A percentile compares a stretch with the other conserved stretches of the same genome.
These are phyloP conservation scores for Cotesia typhae DNA, from an alignment of 1,140 invertebrate species.

Conservation along the genomic window DNA sequence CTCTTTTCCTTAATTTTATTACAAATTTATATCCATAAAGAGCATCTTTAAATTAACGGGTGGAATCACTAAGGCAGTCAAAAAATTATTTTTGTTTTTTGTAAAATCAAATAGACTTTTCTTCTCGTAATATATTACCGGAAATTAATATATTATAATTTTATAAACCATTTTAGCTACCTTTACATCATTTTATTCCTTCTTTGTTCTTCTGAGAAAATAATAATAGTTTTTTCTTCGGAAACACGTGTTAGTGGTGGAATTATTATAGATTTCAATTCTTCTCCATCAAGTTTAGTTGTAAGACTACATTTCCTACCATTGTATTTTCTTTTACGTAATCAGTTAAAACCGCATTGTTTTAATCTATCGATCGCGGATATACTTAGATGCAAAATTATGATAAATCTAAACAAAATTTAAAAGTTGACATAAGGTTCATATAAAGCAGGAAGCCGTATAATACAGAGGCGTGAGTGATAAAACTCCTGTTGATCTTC, in stretches of 20 bases:
- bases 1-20: conserved; percentile 34
- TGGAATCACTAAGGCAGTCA: conserved; percentile 23
- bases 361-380: too few species aligned
- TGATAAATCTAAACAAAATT: background rate
- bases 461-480: too few species aligned
- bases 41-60: conserved; percentile 34
- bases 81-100: conserved; percentile 23
- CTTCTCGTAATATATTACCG: background rate
- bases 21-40: conserved; percentile 28
- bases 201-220: background rate
- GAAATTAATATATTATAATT: background rate
- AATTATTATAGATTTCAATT: too few species aligned
- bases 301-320: too few species aligned
- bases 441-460: too few species aligned
- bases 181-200: background rate
- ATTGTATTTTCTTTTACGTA: too few species aligned
- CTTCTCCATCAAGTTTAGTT: too few species aligned
- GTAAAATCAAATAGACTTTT: conserved; percentile 8
- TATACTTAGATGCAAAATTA: background rate
- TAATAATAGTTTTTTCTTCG: too few species aligned
- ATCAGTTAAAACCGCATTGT: too few species aligned
- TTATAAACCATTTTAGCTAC: background rate
- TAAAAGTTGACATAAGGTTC: background rate
- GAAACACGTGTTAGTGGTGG: too few species aligned
- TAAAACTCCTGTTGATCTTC: too few species aligned